Conservation (phyloP, 2,113 vertebrate species). For the Notarius lentiginosus region DNA sequence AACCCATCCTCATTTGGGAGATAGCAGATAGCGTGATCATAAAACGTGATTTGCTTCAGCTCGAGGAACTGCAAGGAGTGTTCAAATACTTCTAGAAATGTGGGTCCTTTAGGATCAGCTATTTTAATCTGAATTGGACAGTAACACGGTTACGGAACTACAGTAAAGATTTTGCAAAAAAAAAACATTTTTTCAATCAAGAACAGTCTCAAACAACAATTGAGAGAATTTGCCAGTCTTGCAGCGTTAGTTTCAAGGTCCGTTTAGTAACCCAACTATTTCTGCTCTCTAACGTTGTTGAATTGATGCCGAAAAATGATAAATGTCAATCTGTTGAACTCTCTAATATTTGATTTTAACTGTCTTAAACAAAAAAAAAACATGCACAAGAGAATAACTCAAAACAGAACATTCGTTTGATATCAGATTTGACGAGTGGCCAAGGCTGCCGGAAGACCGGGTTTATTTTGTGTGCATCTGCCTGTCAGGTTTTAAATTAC, state of each 20-base stretch:
- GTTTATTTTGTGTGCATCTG: conserved; percentile 46
- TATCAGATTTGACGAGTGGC: background rate
- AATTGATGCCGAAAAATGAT: conserved; percentile 51
- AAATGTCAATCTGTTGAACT: conserved; percentile 51
- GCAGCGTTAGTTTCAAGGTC: background rate
- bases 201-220: background rate
- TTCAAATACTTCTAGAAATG: background rate
- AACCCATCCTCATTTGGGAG: too few species aligned
- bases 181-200: background rate
- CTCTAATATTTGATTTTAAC: background rate
- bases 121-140: background rate
- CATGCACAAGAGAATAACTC: background rate
- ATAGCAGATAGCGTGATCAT: too few species aligned
- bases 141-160: background rate
- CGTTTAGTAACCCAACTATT: conserved; percentile 67
- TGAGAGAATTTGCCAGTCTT: background rate
- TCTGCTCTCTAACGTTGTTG: conserved; percentile 69
- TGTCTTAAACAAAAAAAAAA: background rate
- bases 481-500: conserved; percentile 55
- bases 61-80: background rate
- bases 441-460: background rate
- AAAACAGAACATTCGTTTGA: background rate
- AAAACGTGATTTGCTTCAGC: too few species aligned
- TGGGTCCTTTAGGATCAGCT: background rate
- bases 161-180: background rate